A percentile compares a stretch with the other conserved stretches of the same genome.
These are phyloP conservation scores for Hypolimnas misippus DNA, from an alignment of 2,888 invertebrate species.

Conservation along the genomic window DNA sequence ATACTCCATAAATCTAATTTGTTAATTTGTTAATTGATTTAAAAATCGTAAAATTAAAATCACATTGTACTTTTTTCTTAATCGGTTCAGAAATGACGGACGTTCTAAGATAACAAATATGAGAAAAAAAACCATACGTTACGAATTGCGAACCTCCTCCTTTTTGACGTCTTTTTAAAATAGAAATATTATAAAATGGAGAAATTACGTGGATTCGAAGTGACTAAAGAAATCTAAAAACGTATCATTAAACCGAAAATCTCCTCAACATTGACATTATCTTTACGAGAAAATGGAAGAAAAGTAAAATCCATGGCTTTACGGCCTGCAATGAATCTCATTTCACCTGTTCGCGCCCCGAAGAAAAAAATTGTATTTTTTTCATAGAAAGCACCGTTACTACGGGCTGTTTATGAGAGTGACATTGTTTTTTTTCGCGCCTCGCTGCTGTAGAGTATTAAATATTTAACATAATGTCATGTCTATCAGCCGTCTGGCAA, in stretches of 20 bases:
- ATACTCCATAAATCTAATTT: too few species aligned
- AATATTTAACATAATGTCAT: too few species aligned
- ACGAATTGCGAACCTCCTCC: too few species aligned
- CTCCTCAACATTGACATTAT: constrained; percentile 19
- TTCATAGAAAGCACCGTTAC: constrained; percentile 47
- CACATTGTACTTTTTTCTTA: too few species aligned
- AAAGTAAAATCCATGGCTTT: constrained; percentile 42
- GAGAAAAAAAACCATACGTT: background rate
- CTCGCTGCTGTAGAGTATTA: too few species aligned
- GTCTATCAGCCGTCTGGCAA: too few species aligned
- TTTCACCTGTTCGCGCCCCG: constrained; percentile 52
- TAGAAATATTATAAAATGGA: background rate
- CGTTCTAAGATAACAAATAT: too few species aligned
- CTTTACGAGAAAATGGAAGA: constrained; percentile 27
- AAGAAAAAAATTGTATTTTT: constrained; percentile 47
- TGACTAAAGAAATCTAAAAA: background rate
- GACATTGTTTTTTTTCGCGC: constrained; percentile 43
- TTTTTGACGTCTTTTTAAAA: background rate
- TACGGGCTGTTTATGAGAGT: constrained; percentile 49
- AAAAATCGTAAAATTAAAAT: too few species aligned
- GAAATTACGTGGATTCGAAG: background rate
- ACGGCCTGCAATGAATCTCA: constrained; percentile 55
- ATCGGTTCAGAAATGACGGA: too few species aligned
- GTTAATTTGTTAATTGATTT: too few species aligned
- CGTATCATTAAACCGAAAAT: constrained; percentile 2